Percentiles rank a stretch among this genome's conserved stretches.
These are phyloP conservation scores for Cryptocheilus praepositus DNA, from an alignment of 2,888 invertebrate species.

Conservation along the genomic window DNA sequence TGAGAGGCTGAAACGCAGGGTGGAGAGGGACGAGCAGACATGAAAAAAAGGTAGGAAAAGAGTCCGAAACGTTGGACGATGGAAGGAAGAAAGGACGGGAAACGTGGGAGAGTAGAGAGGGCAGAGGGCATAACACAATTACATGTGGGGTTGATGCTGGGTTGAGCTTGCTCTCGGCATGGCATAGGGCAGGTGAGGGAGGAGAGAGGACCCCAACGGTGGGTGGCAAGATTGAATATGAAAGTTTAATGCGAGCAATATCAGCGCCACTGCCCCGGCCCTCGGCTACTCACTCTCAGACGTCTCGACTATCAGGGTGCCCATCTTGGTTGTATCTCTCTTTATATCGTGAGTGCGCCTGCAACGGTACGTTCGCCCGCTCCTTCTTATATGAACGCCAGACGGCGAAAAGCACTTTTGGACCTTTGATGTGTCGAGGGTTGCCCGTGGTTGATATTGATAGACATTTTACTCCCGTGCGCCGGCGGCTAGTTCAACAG, in stretches of 20 bases:
- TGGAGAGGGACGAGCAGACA: conserved; percentile 15
- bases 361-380: conserved; percentile 32
- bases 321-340: conserved; percentile 58
- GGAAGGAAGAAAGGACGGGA: conserved; percentile 27
- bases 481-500: conserved; percentile 2
- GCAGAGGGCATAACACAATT: conserved; percentile 69
- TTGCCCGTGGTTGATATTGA: background rate
- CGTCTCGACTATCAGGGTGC: conserved; percentile 60
- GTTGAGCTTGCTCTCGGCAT: conserved; percentile 51
- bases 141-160: conserved; percentile 67
- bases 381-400: conserved; percentile 16
- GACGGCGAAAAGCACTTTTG: conserved; percentile 33
- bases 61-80: conserved; percentile 16
- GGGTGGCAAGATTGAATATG: conserved; percentile 84
- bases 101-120: conserved; percentile 28
- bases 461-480: conserved; percentile 6
- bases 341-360: conserved; percentile 45
- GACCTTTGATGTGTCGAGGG: conserved; percentile 50
- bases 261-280: conserved; percentile 64
- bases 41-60: background rate
- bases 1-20: conserved; percentile 29
- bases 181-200: conserved; percentile 29
- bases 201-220: conserved; percentile 53
- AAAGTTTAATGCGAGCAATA: conserved; percentile 81
- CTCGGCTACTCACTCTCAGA: conserved; percentile 63